phyloP scores from a whole-genome alignment of 2,113 vertebrate genomes.

The Phylloscopus trochiloides region DNA sequence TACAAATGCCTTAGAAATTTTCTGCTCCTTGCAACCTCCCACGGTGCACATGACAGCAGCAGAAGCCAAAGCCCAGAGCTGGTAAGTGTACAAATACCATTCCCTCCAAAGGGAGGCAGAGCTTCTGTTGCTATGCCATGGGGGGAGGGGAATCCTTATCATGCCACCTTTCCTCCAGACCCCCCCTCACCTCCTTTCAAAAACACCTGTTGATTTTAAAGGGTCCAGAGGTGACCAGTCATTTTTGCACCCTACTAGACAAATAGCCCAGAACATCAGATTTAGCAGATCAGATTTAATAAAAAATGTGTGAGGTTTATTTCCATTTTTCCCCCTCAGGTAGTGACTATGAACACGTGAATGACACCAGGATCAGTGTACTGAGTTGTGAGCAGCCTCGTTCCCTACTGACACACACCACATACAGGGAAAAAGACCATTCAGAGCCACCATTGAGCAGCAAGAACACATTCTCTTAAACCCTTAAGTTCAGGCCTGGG shows the following conservation, averaged over 20 bases:
- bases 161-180: background rate
- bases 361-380: background rate
- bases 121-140: accelerated
- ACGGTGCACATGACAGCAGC: accelerated
- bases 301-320: background rate
- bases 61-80: background rate
- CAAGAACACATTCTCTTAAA: background rate
- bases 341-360: accelerated
- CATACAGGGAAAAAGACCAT: background rate
- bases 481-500: background rate
- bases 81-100: background rate
- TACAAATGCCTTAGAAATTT: background rate
- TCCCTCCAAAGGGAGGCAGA: background rate
- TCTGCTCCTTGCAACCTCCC: background rate
- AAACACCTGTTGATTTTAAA: background rate
- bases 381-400: accelerated
- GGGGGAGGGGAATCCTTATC: background rate
- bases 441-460: background rate
- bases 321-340: background rate
- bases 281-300: background rate
- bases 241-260: background rate
- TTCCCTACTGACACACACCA: background rate
- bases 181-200: background rate
- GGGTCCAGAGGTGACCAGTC: background rate
- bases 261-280: background rate